Evolutionary conservation across 2,797 vertebrate genomes (phyloP).

Genomic region (Urosaurus nigricauda): DNA sequence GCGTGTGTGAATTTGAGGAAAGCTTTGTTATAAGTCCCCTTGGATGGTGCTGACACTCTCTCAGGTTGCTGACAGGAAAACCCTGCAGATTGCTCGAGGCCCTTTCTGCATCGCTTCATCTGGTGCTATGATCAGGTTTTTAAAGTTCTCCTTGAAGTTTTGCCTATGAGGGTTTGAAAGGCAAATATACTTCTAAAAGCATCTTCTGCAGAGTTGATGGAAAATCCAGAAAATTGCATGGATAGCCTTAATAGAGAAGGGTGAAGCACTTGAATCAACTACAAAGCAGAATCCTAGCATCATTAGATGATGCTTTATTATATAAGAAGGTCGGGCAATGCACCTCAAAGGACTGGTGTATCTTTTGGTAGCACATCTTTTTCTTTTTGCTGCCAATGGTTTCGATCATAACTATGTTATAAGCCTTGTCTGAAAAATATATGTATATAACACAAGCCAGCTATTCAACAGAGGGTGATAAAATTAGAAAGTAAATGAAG

Average conservation of each 20-base stretch:
- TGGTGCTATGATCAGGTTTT: slow-evolving; percentile 80
- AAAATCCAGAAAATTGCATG: background rate
- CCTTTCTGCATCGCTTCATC: slow-evolving; percentile 81
- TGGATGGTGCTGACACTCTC: slow-evolving; percentile 72
- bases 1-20: slow-evolving; percentile 57
- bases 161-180: slow-evolving; percentile 50
- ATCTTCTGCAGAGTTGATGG: background rate
- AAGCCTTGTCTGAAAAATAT: background rate
- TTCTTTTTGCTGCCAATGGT: background rate
- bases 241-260: background rate
- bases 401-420: background rate
- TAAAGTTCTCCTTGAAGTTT: slow-evolving; percentile 57
- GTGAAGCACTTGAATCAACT: background rate
- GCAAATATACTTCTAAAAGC: slow-evolving; percentile 46
- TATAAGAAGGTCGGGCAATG: background rate
- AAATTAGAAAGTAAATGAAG: background rate
- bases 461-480: background rate
- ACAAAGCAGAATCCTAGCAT: background rate
- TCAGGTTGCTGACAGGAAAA: slow-evolving; percentile 78
- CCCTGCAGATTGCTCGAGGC: slow-evolving; percentile 78
- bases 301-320: background rate
- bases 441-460: background rate
- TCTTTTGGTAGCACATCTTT: background rate
- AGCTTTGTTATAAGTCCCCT: slow-evolving; percentile 74
- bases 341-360: background rate